Conservation (phyloP, 2,113 vertebrate species). For the Hydrolagus affinis region DNA sequence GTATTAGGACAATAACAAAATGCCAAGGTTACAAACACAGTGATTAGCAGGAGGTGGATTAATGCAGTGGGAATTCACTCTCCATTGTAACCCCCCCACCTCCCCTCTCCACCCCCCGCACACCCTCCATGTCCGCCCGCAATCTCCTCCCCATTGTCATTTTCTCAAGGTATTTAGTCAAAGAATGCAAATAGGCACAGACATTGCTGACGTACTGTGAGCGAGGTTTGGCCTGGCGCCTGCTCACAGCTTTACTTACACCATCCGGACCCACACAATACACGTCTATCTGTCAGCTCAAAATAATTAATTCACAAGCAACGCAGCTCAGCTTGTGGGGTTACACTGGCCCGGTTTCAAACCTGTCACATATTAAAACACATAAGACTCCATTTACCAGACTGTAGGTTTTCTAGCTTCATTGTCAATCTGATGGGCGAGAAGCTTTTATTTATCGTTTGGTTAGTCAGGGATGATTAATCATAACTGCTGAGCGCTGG, state of each 20-base stretch:
- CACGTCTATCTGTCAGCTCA: conserved; percentile 14
- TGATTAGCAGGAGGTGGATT: no score
- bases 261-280: conserved; percentile 6
- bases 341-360: conserved; percentile 24
- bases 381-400: conserved; percentile 31
- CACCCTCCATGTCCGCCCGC: neutral
- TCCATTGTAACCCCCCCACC: neutral
- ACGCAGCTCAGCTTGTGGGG: conserved; percentile 15
- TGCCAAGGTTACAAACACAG: no score
- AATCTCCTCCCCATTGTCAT: conserved; percentile 8
- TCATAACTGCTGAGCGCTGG: neutral
- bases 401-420: conserved; percentile 15
- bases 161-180: conserved; percentile 20
- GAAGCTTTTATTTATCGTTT: neutral
- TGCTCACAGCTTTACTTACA: neutral
- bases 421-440: conserved; percentile 22
- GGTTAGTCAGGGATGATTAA: conserved; percentile 20
- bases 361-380: conserved; percentile 31
- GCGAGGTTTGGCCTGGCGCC: neutral
- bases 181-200: conserved; percentile 27
- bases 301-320: conserved; percentile 33
- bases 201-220: conserved; percentile 24
- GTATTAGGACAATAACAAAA: no score
- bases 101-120: neutral
- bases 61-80: neutral